These are phyloP conservation scores for Rhodophaea formosa DNA, from an alignment of 2,888 invertebrate species.

Conservation along the genomic window DNA sequence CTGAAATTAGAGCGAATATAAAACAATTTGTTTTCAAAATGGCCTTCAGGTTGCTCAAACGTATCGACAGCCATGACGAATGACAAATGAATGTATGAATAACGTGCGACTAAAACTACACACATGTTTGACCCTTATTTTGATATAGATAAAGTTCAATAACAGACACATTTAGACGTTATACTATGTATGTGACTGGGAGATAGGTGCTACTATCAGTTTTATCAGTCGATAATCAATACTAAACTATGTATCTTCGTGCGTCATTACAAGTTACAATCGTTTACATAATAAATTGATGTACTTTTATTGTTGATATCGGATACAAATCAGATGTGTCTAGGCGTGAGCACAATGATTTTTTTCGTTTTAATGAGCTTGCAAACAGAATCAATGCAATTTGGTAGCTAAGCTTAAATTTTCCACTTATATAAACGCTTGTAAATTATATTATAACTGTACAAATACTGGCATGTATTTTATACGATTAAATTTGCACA, in stretches of 20 bases:
- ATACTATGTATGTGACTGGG: neutral
- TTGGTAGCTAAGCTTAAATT: too few relatives aligned
- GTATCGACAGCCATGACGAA: constrained; percentile 60
- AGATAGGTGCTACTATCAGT: constrained; percentile 10
- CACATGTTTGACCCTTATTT: neutral
- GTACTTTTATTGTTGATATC: constrained; percentile 2
- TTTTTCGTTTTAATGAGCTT: too few relatives aligned
- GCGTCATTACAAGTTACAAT: constrained; percentile 21
- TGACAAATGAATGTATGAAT: constrained; percentile 59
- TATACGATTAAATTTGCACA: too few relatives aligned
- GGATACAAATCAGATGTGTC: neutral
- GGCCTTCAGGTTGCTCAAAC: constrained; percentile 57
- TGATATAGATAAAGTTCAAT: constrained; percentile 3
- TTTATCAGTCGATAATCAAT: constrained; percentile 23
- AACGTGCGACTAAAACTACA: constrained; percentile 31
- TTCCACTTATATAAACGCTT: too few relatives aligned
- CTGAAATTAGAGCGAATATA: constrained; percentile 26
- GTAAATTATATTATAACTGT: too few relatives aligned
- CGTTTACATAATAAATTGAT: constrained; percentile 24
- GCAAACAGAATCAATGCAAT: too few relatives aligned
- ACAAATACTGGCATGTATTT: too few relatives aligned
- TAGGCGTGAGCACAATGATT: neutral
- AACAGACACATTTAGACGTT: neutral
- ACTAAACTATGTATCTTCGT: constrained; percentile 18
- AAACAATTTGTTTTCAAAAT: constrained; percentile 42